Percentiles rank a stretch among this genome's conserved stretches.
Evolutionary conservation across 2,888 invertebrate genomes (phyloP).

Genomic region (Synanthedon andrenaeformis): DNA sequence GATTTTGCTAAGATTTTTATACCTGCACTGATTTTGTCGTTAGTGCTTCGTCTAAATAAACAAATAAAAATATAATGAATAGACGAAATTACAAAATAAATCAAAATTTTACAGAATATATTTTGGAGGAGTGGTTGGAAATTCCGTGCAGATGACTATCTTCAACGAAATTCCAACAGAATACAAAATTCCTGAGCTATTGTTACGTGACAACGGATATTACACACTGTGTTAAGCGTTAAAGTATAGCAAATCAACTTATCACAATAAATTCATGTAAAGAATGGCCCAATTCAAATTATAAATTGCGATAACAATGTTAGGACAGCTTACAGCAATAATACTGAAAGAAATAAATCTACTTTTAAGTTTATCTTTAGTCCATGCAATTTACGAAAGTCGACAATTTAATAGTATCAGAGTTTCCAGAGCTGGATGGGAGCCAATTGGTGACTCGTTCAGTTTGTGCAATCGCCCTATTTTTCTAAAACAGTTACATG

Average conservation of each 20-base stretch:
- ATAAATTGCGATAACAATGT: neutral
- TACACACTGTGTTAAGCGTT: neutral
- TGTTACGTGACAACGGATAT: constrained; percentile 37
- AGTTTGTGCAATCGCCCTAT: constrained; percentile 69
- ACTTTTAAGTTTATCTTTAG: neutral
- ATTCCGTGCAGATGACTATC: constrained; percentile 32
- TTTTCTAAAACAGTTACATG: constrained; percentile 63
- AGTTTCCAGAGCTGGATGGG: constrained; percentile 46
- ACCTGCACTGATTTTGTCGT: no score
- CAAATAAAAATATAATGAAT: no score
- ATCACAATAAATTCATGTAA: neutral
- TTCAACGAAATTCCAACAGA: constrained; percentile 37
- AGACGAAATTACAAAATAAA: no score
- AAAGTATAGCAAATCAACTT: neutral
- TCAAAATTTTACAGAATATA: neutral
- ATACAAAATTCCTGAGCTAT: constrained; percentile 33
- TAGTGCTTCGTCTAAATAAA: no score
- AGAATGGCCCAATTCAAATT: neutral
- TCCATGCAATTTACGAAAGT: constrained; percentile 29
- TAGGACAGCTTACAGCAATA: neutral
- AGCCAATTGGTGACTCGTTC: constrained; percentile 56
- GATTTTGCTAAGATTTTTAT: no score
- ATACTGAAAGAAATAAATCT: neutral
- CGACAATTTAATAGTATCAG: constrained; percentile 52
- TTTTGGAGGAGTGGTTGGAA: neutral